Evolutionary conservation across 2,888 invertebrate species (phyloP).

Genomic region (Lycia hirtaria): DNA sequence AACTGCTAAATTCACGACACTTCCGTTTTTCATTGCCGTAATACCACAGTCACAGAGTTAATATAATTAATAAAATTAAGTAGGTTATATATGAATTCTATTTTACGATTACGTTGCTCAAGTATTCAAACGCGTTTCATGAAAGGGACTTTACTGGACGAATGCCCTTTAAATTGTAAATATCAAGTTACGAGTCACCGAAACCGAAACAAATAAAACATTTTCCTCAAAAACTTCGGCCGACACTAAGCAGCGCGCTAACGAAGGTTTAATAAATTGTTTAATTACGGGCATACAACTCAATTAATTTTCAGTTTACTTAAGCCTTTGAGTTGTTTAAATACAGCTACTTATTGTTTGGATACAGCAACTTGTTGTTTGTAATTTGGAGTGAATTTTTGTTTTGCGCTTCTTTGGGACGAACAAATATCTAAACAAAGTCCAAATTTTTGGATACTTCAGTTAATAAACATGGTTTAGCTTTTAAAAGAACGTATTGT

Average conservation of each 20-base stretch:
- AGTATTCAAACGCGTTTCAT: too few species aligned
- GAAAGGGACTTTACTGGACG: too few species aligned
- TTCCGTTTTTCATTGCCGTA: too few species aligned
- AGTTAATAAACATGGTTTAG: too few species aligned
- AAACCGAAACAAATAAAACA: slow-evolving; percentile 4
- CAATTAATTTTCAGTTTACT: slow-evolving; percentile 20
- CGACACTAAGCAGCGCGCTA: neutral
- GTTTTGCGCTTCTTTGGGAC: neutral
- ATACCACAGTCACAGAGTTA: too few species aligned
- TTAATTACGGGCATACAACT: slow-evolving; percentile 16
- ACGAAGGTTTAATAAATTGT: slow-evolving; percentile 10
- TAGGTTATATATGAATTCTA: too few species aligned
- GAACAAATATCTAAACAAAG: neutral
- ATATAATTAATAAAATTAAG: too few species aligned
- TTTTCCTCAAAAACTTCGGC: slow-evolving; percentile 2
- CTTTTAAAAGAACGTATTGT: too few species aligned
- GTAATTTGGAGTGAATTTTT: slow-evolving; percentile 5
- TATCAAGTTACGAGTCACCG: neutral
- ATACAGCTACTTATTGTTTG: slow-evolving; percentile 15
- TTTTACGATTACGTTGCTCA: too few species aligned
- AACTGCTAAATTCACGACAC: too few species aligned
- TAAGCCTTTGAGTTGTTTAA: slow-evolving; percentile 16
- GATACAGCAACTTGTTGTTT: slow-evolving; percentile 14
- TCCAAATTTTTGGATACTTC: neutral
- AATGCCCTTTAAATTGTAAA: neutral